These are phyloP conservation scores for Carapus acus DNA, from an alignment of 2,797 vertebrate species.

Conservation along the genomic window DNA sequence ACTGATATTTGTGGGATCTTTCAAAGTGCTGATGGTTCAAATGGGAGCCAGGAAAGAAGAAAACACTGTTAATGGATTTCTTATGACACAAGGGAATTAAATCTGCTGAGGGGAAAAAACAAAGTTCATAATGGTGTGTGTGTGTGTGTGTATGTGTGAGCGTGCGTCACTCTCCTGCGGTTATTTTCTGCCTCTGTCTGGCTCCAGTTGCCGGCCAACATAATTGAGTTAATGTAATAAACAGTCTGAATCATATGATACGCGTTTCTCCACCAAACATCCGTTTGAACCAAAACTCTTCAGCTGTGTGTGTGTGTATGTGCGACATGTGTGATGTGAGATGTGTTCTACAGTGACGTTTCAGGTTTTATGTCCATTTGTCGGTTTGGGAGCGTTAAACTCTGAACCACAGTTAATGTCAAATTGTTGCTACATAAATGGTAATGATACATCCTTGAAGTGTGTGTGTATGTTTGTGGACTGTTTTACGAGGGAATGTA, in stretches of 20 bases:
- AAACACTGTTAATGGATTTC: background rate
- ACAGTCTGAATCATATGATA: slow-evolving; percentile 3
- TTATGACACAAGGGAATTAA: background rate
- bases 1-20: background rate
- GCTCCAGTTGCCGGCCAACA: background rate
- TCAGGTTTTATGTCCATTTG: too few relatives aligned
- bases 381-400: background rate
- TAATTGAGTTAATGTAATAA: slow-evolving; percentile 1
- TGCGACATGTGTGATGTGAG: background rate
- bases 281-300: slow-evolving; percentile 1
- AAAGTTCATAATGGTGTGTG: too few relatives aligned
- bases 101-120: background rate
- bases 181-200: slow-evolving; percentile 5
- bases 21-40: slow-evolving; percentile 2
- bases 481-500: too few relatives aligned
- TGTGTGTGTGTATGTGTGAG: background rate
- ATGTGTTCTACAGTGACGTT: too few relatives aligned
- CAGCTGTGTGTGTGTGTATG: background rate
- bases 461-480: too few relatives aligned
- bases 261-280: background rate
- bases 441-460: too few relatives aligned
- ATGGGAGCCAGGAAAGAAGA: background rate
- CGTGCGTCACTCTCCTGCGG: background rate
- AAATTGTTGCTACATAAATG: too few relatives aligned
- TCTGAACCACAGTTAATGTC: too few relatives aligned